Evolutionary conservation across 2,113 vertebrate genomes (phyloP).

Genomic region (Notiomystis cincta): DNA sequence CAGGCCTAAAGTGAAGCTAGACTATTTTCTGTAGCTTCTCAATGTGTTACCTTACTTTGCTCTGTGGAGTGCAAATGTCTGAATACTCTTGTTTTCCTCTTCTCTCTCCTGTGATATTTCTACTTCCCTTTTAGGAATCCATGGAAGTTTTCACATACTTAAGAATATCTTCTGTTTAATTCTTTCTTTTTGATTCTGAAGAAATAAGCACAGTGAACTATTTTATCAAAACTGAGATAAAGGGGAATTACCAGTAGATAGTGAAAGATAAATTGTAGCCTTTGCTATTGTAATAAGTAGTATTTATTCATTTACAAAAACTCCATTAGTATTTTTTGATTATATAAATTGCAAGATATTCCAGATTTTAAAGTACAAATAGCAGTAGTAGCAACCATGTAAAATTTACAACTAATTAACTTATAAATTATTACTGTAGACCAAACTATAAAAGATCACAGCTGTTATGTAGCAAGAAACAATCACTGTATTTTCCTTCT

Average conservation of each 20-base stretch:
- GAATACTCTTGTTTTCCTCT: background rate
- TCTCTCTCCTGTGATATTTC: background rate
- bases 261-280: constrained; percentile 42
- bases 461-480: background rate
- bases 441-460: background rate
- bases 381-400: background rate
- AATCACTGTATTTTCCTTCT: background rate
- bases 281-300: constrained; percentile 6
- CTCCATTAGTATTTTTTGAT: constrained; percentile 8
- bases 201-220: background rate
- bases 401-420: background rate
- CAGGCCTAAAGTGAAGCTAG: background rate
- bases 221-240: constrained; percentile 8
- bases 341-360: background rate
- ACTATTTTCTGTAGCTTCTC: background rate
- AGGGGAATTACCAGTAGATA: background rate
- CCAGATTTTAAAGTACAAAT: background rate
- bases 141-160: background rate
- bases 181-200: background rate
- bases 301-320: constrained; percentile 3
- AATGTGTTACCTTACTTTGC: background rate
- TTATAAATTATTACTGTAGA: background rate
- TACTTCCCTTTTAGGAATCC: background rate
- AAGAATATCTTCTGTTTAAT: background rate
- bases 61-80: background rate